These are phyloP conservation scores for Pachycephus smyrnensis DNA, from an alignment of 2,888 invertebrate genomes.

Conservation along the genomic window DNA sequence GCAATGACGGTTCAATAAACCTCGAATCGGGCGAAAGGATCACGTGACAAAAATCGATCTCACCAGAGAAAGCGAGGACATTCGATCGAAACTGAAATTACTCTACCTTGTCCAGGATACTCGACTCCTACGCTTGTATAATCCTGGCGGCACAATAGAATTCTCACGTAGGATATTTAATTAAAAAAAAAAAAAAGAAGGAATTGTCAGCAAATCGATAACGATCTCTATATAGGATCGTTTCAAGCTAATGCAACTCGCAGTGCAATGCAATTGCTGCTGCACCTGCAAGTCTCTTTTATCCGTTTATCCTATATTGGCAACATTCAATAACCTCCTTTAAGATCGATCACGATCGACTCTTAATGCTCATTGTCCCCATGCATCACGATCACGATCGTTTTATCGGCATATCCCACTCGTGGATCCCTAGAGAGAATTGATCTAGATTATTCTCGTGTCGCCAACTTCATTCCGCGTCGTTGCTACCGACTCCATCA, in stretches of 20 bases:
- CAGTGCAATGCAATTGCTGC: not conserved
- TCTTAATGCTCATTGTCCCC: slow-evolving; percentile 41
- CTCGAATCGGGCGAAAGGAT: not conserved
- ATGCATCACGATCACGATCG: slow-evolving; percentile 38
- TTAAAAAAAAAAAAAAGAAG: not conserved
- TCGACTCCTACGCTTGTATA: not conserved
- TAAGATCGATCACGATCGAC: not conserved
- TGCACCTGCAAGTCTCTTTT: not conserved
- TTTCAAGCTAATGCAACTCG: not conserved
- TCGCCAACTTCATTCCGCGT: not conserved
- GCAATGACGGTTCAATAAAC: not conserved
- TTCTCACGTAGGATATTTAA: not conserved
- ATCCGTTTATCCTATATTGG: not conserved
- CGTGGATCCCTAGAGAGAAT: not conserved
- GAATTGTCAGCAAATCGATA: not conserved
- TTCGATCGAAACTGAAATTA: not conserved
- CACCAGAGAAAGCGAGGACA: not conserved
- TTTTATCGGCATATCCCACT: not conserved
- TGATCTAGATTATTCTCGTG: not conserved
- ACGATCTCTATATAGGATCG: not conserved
- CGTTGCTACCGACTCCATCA: not conserved
- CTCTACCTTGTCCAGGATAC: not conserved
- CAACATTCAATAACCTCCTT: not conserved
- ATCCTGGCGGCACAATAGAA: not conserved
- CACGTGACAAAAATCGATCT: not conserved